Percentiles rank a stretch among this genome's conserved stretches.
Conservation (phyloP, 2,113 vertebrate genomes). For the Alectura lathami region DNA sequence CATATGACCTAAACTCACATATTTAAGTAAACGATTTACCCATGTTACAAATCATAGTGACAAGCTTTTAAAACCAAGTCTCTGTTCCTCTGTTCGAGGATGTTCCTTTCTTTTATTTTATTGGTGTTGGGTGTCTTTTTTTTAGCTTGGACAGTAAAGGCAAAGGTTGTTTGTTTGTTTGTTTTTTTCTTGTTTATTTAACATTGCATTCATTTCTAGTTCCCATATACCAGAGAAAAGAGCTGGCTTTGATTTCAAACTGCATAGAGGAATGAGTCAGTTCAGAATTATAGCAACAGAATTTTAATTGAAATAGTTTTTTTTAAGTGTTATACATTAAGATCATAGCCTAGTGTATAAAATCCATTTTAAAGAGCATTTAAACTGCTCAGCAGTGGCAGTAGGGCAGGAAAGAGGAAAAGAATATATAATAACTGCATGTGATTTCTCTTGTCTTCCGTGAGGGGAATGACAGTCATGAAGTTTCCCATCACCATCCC, state of each 20-base stretch:
- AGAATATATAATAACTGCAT: background rate
- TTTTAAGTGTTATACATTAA: background rate
- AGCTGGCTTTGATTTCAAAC: constrained; percentile 17
- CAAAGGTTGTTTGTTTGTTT: no score
- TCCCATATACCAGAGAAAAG: background rate
- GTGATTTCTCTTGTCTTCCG: background rate
- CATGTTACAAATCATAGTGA: background rate
- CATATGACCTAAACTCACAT: background rate
- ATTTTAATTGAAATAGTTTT: background rate
- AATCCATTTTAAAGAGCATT: background rate
- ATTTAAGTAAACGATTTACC: background rate
- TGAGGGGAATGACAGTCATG: background rate
- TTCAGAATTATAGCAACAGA: background rate
- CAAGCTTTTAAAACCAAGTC: background rate
- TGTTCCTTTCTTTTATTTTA: background rate
- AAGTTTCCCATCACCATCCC: background rate
- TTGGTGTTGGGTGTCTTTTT: background rate
- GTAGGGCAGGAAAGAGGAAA: background rate
- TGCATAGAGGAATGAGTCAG: background rate
- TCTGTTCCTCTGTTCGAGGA: background rate
- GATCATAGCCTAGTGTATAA: background rate
- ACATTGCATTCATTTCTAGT: background rate
- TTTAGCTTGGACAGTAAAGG: background rate
- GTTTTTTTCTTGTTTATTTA: constrained; percentile 5
- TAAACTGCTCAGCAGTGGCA: background rate